Evolutionary conservation across 2,113 vertebrate species (phyloP).

Genomic region (Tetraodon nigroviridis): DNA sequence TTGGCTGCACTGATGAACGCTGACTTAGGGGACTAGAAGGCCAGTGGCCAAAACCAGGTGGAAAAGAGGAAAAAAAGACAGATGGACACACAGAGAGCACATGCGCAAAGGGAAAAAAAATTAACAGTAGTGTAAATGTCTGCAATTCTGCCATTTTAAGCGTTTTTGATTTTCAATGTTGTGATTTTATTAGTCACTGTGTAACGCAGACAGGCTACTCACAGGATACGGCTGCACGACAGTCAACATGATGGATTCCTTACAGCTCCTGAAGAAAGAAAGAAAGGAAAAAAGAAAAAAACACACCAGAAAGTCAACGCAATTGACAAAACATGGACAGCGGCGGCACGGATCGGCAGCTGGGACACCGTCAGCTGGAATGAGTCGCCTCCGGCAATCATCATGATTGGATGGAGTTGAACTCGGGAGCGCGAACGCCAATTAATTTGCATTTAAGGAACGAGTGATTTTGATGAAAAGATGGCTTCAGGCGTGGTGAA

Average conservation of each 20-base stretch:
- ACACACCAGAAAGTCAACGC: constrained; percentile 18
- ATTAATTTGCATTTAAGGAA: no score
- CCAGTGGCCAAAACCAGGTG: constrained; percentile 55
- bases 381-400: constrained; percentile 11
- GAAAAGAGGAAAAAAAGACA: constrained; percentile 5
- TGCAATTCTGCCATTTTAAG: no score
- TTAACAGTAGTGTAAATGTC: no score
- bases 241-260: constrained; percentile 94
- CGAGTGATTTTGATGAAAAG: no score
- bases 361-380: constrained; percentile 12
- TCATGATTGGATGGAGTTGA: no score
- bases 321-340: not conserved
- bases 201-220: constrained; percentile 63
- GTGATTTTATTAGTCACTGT: not conserved
- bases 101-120: not conserved
- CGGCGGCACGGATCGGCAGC: no score
- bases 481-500: no score
- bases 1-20: constrained; percentile 99
- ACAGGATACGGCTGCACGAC: constrained; percentile 95
- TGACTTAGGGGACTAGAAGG: constrained; percentile 91
- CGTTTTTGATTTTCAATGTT: not conserved
- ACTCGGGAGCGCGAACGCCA: no score
- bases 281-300: constrained; percentile 32
- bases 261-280: constrained; percentile 87
- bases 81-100: constrained; percentile 12